phyloP scores from a whole-genome alignment of 2,113 vertebrate species.

The Meriones unguiculatus region DNA sequence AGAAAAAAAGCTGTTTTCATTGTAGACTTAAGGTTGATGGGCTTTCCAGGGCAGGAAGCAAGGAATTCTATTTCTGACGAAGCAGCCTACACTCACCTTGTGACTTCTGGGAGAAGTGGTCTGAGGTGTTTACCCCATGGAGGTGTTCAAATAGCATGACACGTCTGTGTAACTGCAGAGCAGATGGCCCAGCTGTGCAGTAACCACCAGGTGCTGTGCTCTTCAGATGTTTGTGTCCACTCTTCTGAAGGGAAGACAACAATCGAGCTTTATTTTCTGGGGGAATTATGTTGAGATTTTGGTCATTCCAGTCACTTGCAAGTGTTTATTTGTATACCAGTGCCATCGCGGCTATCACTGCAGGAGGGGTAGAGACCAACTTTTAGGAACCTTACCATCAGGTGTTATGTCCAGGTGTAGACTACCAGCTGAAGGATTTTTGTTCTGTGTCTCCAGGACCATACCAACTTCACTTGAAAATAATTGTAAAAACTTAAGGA shows the following conservation, averaged over 20 bases:
- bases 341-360: neutral
- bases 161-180: neutral
- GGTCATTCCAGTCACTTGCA: neutral
- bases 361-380: neutral
- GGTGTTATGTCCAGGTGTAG: neutral
- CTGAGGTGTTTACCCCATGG: neutral
- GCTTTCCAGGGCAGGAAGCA: neutral
- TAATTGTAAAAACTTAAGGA: neutral
- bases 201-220: neutral
- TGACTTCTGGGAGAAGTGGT: neutral
- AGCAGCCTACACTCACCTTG: neutral
- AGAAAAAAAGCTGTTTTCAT: constrained; percentile 50
- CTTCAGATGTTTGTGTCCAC: neutral
- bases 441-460: constrained; percentile 54
- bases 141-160: neutral
- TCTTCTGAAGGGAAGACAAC: constrained; percentile 1
- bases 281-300: neutral
- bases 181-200: neutral
- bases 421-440: constrained; percentile 50
- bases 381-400: neutral
- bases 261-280: neutral
- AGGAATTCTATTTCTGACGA: neutral
- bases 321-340: neutral
- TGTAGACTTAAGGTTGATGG: neutral
- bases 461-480: neutral